Evolutionary conservation across 2,888 invertebrate genomes (phyloP), one percentile per base, ranked within the genome.

Genomic region (Erpobdella octoculata): DNA sequence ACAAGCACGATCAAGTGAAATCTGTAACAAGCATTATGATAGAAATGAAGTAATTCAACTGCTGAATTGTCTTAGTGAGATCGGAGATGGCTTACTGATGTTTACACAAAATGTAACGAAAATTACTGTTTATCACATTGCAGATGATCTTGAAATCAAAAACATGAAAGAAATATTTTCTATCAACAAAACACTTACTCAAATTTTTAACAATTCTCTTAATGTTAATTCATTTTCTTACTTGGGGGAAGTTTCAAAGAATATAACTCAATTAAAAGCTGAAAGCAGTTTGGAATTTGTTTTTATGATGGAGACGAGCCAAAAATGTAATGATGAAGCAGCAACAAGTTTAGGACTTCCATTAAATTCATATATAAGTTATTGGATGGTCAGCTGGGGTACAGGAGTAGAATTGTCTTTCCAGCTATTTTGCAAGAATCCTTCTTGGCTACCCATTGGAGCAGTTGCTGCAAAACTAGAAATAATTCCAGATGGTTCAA

Each of bases 71-170:
- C 73, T 79, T 5, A 70, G 74, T 31, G 71, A 78, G 68, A 67
- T 73, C 28, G 75, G 75, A 21, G 76, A 78, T 36, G 77, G 78
- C 35, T 72, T 81, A 64, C 72, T 81, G 6, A 71, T 81, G 15
- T 81, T 80, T 73, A 80, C 79, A 12, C 80, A 80, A 71, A 77
- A 77, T 74, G 77, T 81, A 8, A 58, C 48, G 9, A 74, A 71
- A 46, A 72, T 81, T 35, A 73, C 75, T 68, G 66, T 79, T 28
- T 78, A 75, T 67, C 78, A 79, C 71, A 69, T 79, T 15, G 59
- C 75, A 25, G 70, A 62, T 21, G 12, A 33, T 70, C 21, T 36
- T 1, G 18, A 15, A 64, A 72, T 18, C 25, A 53, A 18, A 37
- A 15, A 33, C 18, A 41, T 64, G n/a, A 8, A 36, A 65, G 36